These are phyloP conservation scores for Artemia franciscana DNA, from an alignment of 1,140 invertebrate genomes.

Conservation along the genomic window DNA sequence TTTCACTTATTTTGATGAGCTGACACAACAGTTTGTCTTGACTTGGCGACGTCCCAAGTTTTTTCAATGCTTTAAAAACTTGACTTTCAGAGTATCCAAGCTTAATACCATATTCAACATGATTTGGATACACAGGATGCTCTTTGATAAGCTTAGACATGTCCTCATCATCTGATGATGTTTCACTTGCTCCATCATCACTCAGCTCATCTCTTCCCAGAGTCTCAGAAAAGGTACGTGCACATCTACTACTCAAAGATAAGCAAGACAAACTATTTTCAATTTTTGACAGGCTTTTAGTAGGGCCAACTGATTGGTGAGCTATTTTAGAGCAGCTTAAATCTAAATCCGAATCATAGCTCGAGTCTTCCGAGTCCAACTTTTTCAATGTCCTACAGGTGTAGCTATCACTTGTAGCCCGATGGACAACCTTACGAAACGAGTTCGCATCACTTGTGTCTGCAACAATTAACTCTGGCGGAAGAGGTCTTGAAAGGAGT, in stretches of 20 bases:
- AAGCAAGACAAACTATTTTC: not conserved
- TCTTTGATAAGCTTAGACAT: slow-evolving; percentile 15
- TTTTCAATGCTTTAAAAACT: slow-evolving; percentile 54
- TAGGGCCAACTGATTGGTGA: not conserved
- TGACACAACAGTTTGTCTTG: slow-evolving; percentile 65
- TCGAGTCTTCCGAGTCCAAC: slow-evolving; percentile 43
- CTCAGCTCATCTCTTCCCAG: not conserved
- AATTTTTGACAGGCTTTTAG: not conserved
- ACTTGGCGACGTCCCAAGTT: slow-evolving; percentile 52
- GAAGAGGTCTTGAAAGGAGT: slow-evolving; percentile 4
- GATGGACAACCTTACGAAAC: slow-evolving; percentile 3
- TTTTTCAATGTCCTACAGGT: slow-evolving; percentile 9
- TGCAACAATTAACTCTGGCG: slow-evolving; percentile 7
- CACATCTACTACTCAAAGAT: not conserved
- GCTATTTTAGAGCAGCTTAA: not conserved
- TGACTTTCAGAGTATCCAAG: slow-evolving; percentile 69
- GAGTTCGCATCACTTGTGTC: not conserved
- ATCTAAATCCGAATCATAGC: slow-evolving; percentile 59
- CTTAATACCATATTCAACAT: slow-evolving; percentile 59
- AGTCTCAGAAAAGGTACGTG: not conserved
- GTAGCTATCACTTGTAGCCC: slow-evolving; percentile 1
- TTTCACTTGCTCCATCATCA: not conserved
- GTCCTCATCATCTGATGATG: not conserved
- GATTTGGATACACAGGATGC: slow-evolving; percentile 17
- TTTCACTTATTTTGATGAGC: slow-evolving; percentile 23